phyloP scores from a whole-genome alignment of 2,888 invertebrate species.

The Tetheella fluctuosa region DNA sequence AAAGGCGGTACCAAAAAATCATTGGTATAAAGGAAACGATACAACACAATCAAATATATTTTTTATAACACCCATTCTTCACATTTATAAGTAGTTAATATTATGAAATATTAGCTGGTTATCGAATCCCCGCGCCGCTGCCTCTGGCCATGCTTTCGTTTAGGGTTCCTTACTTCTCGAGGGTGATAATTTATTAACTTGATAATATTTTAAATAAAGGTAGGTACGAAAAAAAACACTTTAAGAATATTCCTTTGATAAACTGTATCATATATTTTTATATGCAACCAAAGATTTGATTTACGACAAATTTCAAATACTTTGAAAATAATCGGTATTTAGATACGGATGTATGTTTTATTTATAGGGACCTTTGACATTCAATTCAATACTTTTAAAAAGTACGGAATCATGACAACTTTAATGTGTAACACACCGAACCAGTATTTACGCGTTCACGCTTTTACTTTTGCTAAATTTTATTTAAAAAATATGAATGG shows the following conservation, averaged over 20 bases:
- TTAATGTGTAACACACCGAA: conserved; percentile 20
- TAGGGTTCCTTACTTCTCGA: conserved; percentile 19
- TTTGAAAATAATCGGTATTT: no score
- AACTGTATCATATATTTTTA: neutral
- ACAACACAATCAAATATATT: conserved; percentile 69
- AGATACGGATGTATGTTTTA: no score
- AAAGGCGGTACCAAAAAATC: conserved; percentile 20
- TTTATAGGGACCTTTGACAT: no score
- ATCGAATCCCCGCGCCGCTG: conserved; percentile 54
- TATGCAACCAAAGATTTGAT: no score
- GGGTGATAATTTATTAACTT: neutral
- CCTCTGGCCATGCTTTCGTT: conserved; percentile 39
- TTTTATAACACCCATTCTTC: conserved; percentile 74
- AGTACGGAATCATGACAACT: conserved; percentile 20
- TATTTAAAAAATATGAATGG: conserved; percentile 70
- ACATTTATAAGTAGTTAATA: conserved; percentile 76
- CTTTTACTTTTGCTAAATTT: conserved; percentile 73
- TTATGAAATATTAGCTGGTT: conserved; percentile 77
- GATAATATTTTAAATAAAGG: neutral
- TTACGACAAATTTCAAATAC: no score
- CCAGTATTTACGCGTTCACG: conserved; percentile 61
- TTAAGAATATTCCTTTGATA: neutral
- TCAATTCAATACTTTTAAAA: neutral
- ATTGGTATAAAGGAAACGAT: conserved; percentile 46
- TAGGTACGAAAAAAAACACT: neutral